phyloP scores from a whole-genome alignment of 92 coral and sea anemone species.

The Palythoa grandiflora region DNA sequence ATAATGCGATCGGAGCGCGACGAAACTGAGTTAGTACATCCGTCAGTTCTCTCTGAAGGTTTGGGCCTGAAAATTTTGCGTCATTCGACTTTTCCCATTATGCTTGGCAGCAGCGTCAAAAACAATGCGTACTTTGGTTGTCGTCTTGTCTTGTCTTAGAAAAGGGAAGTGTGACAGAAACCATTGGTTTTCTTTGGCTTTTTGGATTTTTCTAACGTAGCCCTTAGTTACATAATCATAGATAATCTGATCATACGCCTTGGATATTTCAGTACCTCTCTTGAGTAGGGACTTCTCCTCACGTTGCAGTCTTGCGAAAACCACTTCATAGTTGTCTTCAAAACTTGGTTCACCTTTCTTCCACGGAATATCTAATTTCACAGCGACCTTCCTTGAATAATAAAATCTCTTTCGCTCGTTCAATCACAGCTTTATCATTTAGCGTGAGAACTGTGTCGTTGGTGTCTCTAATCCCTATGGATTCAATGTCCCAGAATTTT shows the following conservation, averaged over 20 bases:
- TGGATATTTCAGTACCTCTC: not conserved
- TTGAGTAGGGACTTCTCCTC: slow-evolving; percentile 45
- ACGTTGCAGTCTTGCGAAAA: no score
- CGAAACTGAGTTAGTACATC: slow-evolving; percentile 55
- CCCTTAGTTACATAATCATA: slow-evolving; percentile 29
- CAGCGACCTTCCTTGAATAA: no score
- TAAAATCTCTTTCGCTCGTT: no score
- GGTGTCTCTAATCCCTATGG: slow-evolving; percentile 56
- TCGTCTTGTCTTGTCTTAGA: slow-evolving; percentile 29
- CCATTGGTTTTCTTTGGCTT: slow-evolving; percentile 31
- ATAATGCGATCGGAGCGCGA: slow-evolving; percentile 14
- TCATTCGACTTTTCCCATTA: slow-evolving; percentile 38
- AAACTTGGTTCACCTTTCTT: no score
- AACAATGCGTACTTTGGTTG: slow-evolving; percentile 28
- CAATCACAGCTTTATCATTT: slow-evolving; percentile 12
- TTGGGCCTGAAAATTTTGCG: slow-evolving; percentile 31
- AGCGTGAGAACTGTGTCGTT: slow-evolving; percentile 34
- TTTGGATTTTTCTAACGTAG: not conserved
- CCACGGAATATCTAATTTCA: no score
- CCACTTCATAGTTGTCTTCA: no score
- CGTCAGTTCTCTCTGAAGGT: slow-evolving; percentile 50
- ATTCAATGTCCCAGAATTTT: slow-evolving; percentile 60
- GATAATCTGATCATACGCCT: slow-evolving; percentile 12
- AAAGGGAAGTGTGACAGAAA: slow-evolving; percentile 54
- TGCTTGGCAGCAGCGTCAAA: slow-evolving; percentile 46